Conservation (phyloP, 2,113 vertebrate species). For the Heliornis fulica region DNA sequence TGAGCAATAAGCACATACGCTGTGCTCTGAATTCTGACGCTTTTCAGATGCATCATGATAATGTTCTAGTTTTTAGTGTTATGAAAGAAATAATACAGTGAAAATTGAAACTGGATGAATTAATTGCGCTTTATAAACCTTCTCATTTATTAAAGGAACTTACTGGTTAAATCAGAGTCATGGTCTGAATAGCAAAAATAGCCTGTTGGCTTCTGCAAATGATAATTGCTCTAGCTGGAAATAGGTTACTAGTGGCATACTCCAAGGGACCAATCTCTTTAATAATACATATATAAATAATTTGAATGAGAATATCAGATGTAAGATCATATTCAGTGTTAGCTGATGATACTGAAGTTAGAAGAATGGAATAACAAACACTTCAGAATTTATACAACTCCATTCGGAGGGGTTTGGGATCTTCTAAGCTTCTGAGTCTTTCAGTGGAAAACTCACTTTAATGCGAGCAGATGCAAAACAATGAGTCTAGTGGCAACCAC, state of each 20-base stretch:
- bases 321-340: not conserved
- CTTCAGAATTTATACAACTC: constrained; percentile 28
- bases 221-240: constrained; percentile 29
- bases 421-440: constrained; percentile 30
- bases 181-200: not conserved
- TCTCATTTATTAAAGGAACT: not conserved
- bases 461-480: constrained; percentile 50
- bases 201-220: constrained; percentile 49
- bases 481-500: constrained; percentile 9
- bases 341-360: not conserved
- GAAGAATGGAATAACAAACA: not conserved
- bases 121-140: not conserved
- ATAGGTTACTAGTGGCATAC: not conserved
- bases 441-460: constrained; percentile 19
- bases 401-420: constrained; percentile 33
- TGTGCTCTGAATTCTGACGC: not conserved
- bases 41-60: not conserved
- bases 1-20: not conserved
- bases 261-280: constrained; percentile 35
- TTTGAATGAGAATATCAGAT: constrained; percentile 56
- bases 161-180: not conserved
- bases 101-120: not conserved
- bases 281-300: constrained; percentile 30
- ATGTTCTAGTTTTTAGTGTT: not conserved
- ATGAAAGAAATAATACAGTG: not conserved